Evolutionary conservation across 2,888 invertebrate species (phyloP).

Genomic region (Spilosoma lubricipeda): DNA sequence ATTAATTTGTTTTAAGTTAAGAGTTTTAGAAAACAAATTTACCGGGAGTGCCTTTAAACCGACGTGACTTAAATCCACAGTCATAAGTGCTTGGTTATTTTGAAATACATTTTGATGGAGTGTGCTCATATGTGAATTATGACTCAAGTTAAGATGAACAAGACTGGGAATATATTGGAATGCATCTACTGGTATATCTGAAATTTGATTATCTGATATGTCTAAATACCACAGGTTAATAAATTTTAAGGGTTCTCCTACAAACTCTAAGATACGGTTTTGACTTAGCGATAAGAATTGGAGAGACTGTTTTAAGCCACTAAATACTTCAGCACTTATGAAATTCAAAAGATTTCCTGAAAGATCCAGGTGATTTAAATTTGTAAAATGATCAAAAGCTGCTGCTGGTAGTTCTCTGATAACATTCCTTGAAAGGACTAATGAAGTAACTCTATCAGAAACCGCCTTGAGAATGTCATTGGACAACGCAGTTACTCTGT

Average conservation of each 20-base stretch:
- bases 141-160: slow-evolving; percentile 91
- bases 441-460: slow-evolving; percentile 89
- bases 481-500: slow-evolving; percentile 94
- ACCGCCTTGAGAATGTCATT: slow-evolving; percentile 91
- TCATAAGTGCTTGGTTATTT: slow-evolving; percentile 89
- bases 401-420: slow-evolving; percentile 94
- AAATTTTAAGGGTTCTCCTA: slow-evolving; percentile 88
- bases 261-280: slow-evolving; percentile 90
- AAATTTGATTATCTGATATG: slow-evolving; percentile 92
- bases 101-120: slow-evolving; percentile 89
- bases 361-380: slow-evolving; percentile 90
- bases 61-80: slow-evolving; percentile 91
- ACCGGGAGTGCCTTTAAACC: slow-evolving; percentile 91
- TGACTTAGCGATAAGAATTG: slow-evolving; percentile 90
- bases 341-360: slow-evolving; percentile 92
- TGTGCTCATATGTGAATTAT: slow-evolving; percentile 89
- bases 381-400: slow-evolving; percentile 92
- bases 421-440: slow-evolving; percentile 93
- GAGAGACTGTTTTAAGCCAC: slow-evolving; percentile 91
- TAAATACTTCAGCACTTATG: slow-evolving; percentile 91
- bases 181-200: slow-evolving; percentile 89
- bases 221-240: slow-evolving; percentile 89
- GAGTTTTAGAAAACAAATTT: slow-evolving; percentile 89
- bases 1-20: slow-evolving; percentile 88
- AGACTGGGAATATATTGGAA: slow-evolving; percentile 89